phyloP scores from a whole-genome alignment of 2,113 vertebrate species.

The Propithecus coquereli region DNA sequence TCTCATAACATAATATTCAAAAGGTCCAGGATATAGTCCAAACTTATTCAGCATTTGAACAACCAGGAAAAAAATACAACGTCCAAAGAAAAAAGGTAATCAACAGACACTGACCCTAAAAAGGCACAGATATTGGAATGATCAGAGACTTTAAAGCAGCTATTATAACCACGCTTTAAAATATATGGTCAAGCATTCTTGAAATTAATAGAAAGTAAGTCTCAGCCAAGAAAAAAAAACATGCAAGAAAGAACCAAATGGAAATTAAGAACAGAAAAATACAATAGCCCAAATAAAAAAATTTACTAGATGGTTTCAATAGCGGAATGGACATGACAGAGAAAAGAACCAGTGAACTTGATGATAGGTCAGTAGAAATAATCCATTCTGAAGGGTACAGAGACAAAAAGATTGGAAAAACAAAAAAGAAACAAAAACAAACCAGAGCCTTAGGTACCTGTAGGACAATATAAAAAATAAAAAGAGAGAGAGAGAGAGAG shows the following conservation, averaged over 20 bases:
- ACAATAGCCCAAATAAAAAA: neutral
- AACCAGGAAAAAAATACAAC: neutral
- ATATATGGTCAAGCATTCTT: neutral
- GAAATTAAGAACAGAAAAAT: constrained; percentile 15
- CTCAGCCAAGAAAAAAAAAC: neutral
- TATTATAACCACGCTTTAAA: neutral
- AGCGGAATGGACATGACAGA: neutral
- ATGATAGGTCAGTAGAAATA: neutral
- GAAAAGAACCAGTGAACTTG: neutral
- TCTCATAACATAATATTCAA: neutral
- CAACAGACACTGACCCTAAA: neutral
- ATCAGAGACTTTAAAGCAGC: neutral
- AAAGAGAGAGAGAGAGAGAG: neutral
- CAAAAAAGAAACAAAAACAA: neutral
- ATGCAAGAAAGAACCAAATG: neutral
- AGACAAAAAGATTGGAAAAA: neutral
- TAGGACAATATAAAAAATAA: neutral
- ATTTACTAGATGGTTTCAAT: neutral
- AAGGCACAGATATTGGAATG: neutral
- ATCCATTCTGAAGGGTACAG: neutral
- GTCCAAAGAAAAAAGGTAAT: neutral
- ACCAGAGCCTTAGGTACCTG: neutral
- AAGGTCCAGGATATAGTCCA: neutral
- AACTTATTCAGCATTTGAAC: neutral
- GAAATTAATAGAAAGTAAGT: neutral